Conservation (phyloP, 2,888 invertebrate genomes). For the Pharmacophagus antenor region DNA sequence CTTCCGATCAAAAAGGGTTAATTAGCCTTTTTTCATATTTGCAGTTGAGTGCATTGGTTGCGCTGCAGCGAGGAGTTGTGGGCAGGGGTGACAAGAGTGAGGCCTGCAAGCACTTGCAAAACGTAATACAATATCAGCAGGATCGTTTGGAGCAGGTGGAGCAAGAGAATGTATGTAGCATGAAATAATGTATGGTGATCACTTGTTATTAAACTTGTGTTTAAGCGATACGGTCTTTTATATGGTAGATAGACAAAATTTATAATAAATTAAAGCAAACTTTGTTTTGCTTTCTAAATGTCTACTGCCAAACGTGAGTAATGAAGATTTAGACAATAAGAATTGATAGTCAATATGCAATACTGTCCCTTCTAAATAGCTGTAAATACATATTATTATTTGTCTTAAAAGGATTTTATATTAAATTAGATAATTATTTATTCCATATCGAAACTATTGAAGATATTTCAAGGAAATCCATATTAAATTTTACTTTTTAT, state of each 20-base stretch:
- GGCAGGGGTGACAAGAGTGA: conserved; percentile 55
- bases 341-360: too few species aligned
- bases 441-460: too few species aligned
- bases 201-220: conserved; percentile 11
- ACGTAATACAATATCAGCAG: conserved; percentile 66
- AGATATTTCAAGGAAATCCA: too few species aligned
- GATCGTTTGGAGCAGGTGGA: conserved; percentile 61
- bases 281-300: neutral
- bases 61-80: conserved; percentile 64
- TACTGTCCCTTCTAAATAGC: too few species aligned
- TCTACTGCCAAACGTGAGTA: neutral
- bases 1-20: too few species aligned
- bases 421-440: too few species aligned
- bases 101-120: conserved; percentile 67
- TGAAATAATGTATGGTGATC: neutral
- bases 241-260: conserved; percentile 9
- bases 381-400: too few species aligned
- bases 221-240: conserved; percentile 8
- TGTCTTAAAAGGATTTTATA: too few species aligned
- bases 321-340: neutral
- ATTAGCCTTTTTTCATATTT: conserved; percentile 20
- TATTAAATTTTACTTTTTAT: too few species aligned
- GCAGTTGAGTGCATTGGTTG: conserved; percentile 63
- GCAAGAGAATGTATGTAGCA: conserved; percentile 65
- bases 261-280: neutral